Conservation (phyloP, 2,797 vertebrate genomes). For the Halcyon chelicuti region DNA sequence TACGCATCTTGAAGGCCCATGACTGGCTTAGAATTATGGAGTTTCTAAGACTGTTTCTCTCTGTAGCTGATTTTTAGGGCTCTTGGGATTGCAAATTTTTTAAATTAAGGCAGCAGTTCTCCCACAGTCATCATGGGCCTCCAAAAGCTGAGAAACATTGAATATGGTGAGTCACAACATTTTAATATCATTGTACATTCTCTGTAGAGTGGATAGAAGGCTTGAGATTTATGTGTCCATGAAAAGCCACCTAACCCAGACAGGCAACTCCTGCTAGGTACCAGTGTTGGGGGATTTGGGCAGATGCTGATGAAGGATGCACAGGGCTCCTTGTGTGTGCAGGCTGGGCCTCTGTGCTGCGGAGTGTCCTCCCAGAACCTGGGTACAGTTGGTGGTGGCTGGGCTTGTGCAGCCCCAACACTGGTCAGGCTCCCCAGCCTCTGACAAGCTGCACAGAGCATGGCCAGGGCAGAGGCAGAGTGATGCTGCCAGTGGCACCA, state of each 20-base stretch:
- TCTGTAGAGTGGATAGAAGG: background rate
- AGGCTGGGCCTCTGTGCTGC: background rate
- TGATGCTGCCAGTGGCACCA: background rate
- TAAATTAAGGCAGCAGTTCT: background rate
- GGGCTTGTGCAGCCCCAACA: background rate
- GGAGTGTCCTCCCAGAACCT: rapidly evolving
- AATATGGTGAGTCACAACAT: background rate
- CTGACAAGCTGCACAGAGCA: background rate
- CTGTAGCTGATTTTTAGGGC: background rate
- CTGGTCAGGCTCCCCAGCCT: too few relatives aligned
- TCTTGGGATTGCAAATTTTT: background rate
- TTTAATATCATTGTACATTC: background rate
- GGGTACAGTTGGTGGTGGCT: background rate
- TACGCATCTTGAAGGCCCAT: background rate
- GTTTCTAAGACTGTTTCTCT: background rate
- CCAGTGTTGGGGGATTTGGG: rapidly evolving
- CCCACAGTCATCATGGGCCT: background rate
- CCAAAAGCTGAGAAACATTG: background rate
- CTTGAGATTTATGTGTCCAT: background rate
- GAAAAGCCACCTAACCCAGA: background rate
- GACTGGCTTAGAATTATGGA: background rate
- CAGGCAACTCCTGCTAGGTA: background rate
- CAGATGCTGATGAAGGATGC: background rate
- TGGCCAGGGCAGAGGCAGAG: background rate
- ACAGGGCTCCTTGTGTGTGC: background rate